phyloP scores from a whole-genome alignment of 2,797 vertebrate genomes.

The Micropoecilia bifurca region DNA sequence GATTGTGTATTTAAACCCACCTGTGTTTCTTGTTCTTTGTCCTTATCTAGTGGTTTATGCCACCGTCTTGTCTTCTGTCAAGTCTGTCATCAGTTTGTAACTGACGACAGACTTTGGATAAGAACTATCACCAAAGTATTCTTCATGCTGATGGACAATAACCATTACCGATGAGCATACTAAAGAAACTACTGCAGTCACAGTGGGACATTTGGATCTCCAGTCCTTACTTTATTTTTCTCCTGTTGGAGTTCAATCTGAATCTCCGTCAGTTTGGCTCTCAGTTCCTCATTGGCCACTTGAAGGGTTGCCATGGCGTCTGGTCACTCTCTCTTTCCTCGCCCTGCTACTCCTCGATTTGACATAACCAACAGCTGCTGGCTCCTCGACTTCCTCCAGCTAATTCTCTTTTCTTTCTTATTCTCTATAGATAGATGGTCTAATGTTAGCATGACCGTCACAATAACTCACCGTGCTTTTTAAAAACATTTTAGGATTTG shows the following conservation, averaged over 20 bases:
- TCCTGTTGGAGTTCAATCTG: conserved; percentile 98
- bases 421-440: neutral
- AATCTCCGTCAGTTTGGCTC: conserved; percentile 95
- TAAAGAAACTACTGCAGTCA: neutral
- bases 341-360: conserved; percentile 84
- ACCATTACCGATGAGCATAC: neutral
- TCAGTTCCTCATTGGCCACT: conserved; percentile 94
- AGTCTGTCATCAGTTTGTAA: too few relatives aligned
- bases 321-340: conserved; percentile 85
- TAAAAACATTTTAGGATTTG: too few relatives aligned
- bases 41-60: too few relatives aligned
- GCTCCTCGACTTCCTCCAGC: conserved; percentile 55
- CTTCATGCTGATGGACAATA: too few relatives aligned
- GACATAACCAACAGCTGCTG: conserved; percentile 84
- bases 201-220: neutral
- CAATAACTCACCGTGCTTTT: too few relatives aligned
- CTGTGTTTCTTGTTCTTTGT: too few relatives aligned
- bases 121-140: too few relatives aligned
- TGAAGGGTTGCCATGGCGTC: conserved; percentile 89
- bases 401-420: neutral
- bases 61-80: too few relatives aligned
- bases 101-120: too few relatives aligned
- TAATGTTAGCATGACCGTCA: too few relatives aligned
- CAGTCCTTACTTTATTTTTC: conserved; percentile 88
- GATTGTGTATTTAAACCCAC: too few relatives aligned